These are phyloP conservation scores for Chrysolina americana DNA, from an alignment of 2,888 invertebrate species.

Conservation along the genomic window DNA sequence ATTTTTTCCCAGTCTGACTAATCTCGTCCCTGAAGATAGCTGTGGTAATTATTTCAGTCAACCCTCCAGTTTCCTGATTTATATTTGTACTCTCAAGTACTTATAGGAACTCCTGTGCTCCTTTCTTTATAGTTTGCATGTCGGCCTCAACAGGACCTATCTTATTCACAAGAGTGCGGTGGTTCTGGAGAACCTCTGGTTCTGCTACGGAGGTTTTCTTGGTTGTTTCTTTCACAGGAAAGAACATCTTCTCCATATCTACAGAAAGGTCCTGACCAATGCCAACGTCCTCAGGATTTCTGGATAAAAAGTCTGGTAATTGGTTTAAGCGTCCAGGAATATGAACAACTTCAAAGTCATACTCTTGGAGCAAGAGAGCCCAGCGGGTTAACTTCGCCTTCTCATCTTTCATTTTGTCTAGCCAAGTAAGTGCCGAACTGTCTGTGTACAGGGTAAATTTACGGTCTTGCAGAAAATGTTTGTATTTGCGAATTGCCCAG, in stretches of 20 bases:
- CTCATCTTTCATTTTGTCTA: constrained; percentile 27
- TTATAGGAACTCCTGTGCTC: no score
- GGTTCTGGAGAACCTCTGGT: background rate
- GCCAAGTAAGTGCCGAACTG: background rate
- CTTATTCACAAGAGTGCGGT: background rate
- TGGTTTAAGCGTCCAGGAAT: constrained; percentile 45
- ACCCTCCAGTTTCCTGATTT: no score
- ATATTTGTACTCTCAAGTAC: no score
- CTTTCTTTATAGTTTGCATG: background rate
- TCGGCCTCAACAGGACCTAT: background rate
- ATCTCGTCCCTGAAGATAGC: no score
- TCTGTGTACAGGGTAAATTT: constrained; percentile 39
- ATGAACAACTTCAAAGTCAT: constrained; percentile 51
- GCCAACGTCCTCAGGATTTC: constrained; percentile 36
- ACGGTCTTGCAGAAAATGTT: constrained; percentile 51
- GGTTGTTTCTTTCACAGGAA: background rate
- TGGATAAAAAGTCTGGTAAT: constrained; percentile 46
- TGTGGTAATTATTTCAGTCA: no score
- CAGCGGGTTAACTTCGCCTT: constrained; percentile 45
- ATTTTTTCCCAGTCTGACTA: no score
- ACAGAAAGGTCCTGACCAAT: background rate
- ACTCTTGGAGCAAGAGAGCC: constrained; percentile 47
- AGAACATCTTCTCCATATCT: background rate
- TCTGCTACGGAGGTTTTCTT: no score
- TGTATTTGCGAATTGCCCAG: constrained; percentile 53